Evolutionary conservation across 2,113 vertebrate genomes (phyloP).

Genomic region (Macroglossus sobrinus): DNA sequence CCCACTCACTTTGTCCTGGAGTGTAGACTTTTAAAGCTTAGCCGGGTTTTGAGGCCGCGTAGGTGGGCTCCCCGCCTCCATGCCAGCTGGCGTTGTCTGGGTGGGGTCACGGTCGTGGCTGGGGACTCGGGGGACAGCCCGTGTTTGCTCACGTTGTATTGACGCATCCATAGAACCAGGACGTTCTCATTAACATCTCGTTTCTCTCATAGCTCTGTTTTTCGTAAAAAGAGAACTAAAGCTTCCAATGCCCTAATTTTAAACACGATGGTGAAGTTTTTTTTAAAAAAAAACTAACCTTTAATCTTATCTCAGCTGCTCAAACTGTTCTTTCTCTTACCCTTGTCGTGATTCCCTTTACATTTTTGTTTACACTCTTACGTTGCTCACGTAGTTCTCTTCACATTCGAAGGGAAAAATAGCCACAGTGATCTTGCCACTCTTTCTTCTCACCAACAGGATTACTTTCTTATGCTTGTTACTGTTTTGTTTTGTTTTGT

Average conservation of each 20-base stretch:
- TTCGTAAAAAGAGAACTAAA: slow-evolving; percentile 41
- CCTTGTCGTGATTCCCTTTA: background rate
- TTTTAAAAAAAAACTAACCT: slow-evolving; percentile 72
- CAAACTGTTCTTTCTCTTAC: slow-evolving; percentile 38
- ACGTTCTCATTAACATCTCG: background rate
- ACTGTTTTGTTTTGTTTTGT: no score
- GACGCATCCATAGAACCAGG: background rate
- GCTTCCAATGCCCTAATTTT: slow-evolving; percentile 21
- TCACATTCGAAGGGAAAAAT: background rate
- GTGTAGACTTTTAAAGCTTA: background rate
- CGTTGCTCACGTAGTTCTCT: background rate
- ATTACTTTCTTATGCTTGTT: background rate
- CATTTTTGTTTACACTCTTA: background rate
- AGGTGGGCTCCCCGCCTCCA: background rate
- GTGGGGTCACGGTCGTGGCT: background rate
- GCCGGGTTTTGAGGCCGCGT: background rate
- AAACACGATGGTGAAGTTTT: background rate
- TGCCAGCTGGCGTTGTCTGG: fast-evolving
- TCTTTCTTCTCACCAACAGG: background rate
- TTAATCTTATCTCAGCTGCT: slow-evolving; percentile 56
- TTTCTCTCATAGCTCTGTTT: slow-evolving; percentile 42
- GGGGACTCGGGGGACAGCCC: background rate
- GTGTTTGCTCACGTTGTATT: background rate
- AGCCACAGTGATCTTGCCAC: background rate
- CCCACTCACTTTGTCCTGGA: background rate